phyloP scores from a whole-genome alignment of 2,888 invertebrate genomes.

The Caenorhabditis sp. region DNA sequence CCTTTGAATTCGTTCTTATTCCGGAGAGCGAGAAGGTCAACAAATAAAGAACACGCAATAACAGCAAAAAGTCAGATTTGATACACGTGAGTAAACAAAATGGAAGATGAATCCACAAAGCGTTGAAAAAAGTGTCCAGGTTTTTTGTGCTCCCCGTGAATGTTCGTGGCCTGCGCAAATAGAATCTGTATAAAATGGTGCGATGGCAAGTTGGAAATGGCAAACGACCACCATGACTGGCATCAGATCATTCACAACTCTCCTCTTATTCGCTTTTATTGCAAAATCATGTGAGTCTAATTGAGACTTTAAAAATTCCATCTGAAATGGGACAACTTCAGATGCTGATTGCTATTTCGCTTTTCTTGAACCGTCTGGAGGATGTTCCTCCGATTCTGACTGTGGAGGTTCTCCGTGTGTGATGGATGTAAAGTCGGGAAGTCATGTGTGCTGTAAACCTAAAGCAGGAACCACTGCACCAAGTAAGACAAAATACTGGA shows the following conservation, averaged over 20 bases:
- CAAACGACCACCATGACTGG: conserved; percentile 44
- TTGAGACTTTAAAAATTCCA: not conserved
- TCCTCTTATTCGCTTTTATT: conserved; percentile 15
- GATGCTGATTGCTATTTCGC: conserved; percentile 55
- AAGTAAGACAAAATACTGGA: conserved; percentile 1
- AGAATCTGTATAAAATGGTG: conserved; percentile 47
- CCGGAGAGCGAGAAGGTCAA: conserved; percentile 43
- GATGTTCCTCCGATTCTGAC: conserved; percentile 45
- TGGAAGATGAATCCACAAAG: conserved; percentile 48
- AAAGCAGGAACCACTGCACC: conserved; percentile 57
- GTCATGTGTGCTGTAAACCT: conserved; percentile 39
- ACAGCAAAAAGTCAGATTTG: conserved; percentile 46
- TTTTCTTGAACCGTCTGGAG: conserved; percentile 33
- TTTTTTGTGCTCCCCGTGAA: conserved; percentile 51
- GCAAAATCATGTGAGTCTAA: conserved; percentile 21
- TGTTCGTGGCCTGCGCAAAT: conserved; percentile 55
- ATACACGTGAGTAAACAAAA: conserved; percentile 55
- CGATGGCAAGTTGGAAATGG: conserved; percentile 35
- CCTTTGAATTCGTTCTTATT: conserved; percentile 4
- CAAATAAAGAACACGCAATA: conserved; percentile 56
- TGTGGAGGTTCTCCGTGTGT: conserved; percentile 53
- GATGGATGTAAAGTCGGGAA: conserved; percentile 39
- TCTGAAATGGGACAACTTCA: not conserved
- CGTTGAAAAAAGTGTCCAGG: conserved; percentile 45
- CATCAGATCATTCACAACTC: conserved; percentile 3